Conservation (phyloP, 92 coral and sea anemone genomes). For the Phymanthus crucifer region DNA sequence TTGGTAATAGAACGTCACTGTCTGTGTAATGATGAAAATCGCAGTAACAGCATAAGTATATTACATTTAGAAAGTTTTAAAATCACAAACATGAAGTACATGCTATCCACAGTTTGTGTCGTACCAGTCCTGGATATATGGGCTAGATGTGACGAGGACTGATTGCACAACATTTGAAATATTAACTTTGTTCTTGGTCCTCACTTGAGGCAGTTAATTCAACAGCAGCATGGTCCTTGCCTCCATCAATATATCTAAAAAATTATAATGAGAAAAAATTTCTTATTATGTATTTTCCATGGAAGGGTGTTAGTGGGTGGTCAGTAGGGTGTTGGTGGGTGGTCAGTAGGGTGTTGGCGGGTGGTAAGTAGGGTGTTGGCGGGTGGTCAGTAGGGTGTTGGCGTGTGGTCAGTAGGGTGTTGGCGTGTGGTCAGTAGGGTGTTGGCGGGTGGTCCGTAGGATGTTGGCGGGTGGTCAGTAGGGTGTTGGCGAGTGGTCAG, state of each 20-base stretch:
- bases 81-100: too few species aligned
- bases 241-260: not conserved
- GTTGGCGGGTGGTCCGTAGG: too few species aligned
- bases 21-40: too few species aligned
- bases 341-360: not conserved
- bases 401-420: not conserved
- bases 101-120: too few species aligned
- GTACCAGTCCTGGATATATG: too few species aligned
- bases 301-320: not conserved
- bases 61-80: too few species aligned
- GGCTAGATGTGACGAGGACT: too few species aligned
- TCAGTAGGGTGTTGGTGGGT: not conserved
- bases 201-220: not conserved
- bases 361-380: not conserved
- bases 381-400: not conserved
- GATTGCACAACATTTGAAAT: not conserved
- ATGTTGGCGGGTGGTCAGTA: too few species aligned
- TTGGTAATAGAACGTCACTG: too few species aligned
- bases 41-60: too few species aligned
- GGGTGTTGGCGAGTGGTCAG: too few species aligned
- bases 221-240: not conserved
- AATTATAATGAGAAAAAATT: not conserved
- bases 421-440: too few species aligned
- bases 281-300: not conserved
- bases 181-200: not conserved